These are phyloP conservation scores for Cervus canadensis DNA, from an alignment of 2,113 vertebrate species.

Conservation along the genomic window DNA sequence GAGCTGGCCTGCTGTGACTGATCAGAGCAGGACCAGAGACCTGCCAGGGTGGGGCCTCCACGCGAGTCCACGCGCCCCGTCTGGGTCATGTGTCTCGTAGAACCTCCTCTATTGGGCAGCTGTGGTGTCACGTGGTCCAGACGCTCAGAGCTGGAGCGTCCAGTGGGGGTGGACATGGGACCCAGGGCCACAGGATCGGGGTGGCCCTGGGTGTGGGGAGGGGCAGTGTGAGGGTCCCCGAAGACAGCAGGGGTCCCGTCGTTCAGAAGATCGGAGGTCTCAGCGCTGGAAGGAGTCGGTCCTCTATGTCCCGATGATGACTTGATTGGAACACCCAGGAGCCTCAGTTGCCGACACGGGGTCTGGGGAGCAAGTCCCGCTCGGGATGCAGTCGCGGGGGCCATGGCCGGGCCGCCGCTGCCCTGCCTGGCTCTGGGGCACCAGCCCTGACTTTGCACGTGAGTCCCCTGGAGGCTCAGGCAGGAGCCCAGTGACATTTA, in stretches of 20 bases:
- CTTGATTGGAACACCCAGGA: fast-evolving
- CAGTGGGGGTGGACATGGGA: background rate
- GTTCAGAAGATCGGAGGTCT: fast-evolving
- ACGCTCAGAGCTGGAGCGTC: background rate
- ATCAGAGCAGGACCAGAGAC: fast-evolving
- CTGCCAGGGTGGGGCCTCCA: background rate
- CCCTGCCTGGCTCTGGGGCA: background rate
- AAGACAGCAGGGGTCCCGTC: background rate
- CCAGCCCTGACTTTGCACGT: background rate
- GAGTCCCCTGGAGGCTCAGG: fast-evolving
- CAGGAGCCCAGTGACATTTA: fast-evolving
- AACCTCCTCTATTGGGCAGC: background rate
- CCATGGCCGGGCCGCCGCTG: fast-evolving
- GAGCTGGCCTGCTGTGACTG: no score
- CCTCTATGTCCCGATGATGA: fast-evolving
- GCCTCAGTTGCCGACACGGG: fast-evolving
- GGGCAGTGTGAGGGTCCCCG: background rate
- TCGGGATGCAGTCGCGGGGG: fast-evolving
- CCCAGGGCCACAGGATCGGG: background rate
- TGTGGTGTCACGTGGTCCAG: fast-evolving
- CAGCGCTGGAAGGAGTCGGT: background rate
- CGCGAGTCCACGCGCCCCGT: fast-evolving
- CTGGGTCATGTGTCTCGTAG: fast-evolving
- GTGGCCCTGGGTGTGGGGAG: background rate
- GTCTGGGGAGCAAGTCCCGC: fast-evolving